A percentile compares a stretch with the other conserved stretches of the same genome.
Conservation (phyloP, 2,888 invertebrate species). For the Ecliptopera silaceata region DNA sequence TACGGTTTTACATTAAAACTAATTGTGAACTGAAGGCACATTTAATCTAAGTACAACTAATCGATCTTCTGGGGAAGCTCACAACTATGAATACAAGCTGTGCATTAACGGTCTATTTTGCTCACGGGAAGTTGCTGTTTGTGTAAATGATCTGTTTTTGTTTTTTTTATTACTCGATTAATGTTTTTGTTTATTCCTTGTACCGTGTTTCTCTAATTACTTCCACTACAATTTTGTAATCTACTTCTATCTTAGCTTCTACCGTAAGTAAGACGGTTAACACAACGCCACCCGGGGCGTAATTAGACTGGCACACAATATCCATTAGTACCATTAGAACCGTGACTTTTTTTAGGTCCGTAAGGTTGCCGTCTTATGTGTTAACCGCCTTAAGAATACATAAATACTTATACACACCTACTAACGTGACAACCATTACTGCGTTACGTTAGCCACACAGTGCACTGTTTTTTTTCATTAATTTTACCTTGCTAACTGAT, state of each 20-base stretch:
- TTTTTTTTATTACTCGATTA: conserved; percentile 2
- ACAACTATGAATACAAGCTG: conserved; percentile 26
- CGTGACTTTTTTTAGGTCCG: background rate
- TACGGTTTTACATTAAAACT: background rate
- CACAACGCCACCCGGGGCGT: background rate
- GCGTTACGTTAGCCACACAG: conserved; percentile 65
- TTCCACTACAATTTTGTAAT: conserved; percentile 8
- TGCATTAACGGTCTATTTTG: conserved; percentile 22
- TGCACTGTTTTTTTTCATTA: conserved; percentile 61
- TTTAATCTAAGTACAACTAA: conserved; percentile 15
- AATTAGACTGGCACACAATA: no score
- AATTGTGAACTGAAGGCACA: background rate
- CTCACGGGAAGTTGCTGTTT: conserved; percentile 10
- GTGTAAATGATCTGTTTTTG: background rate
- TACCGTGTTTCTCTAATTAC: conserved; percentile 11
- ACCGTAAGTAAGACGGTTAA: conserved; percentile 4
- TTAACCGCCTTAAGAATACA: background rate
- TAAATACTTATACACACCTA: conserved; percentile 36
- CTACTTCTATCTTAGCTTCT: conserved; percentile 25
- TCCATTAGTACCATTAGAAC: no score
- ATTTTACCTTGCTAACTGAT: conserved; percentile 78
- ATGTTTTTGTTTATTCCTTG: conserved; percentile 4
- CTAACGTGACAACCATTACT: conserved; percentile 44
- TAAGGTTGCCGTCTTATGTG: background rate
- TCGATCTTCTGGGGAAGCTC: conserved; percentile 17